These are phyloP conservation scores for Coreoperca whiteheadi DNA, from an alignment of 2,113 vertebrate species.

Conservation along the genomic window DNA sequence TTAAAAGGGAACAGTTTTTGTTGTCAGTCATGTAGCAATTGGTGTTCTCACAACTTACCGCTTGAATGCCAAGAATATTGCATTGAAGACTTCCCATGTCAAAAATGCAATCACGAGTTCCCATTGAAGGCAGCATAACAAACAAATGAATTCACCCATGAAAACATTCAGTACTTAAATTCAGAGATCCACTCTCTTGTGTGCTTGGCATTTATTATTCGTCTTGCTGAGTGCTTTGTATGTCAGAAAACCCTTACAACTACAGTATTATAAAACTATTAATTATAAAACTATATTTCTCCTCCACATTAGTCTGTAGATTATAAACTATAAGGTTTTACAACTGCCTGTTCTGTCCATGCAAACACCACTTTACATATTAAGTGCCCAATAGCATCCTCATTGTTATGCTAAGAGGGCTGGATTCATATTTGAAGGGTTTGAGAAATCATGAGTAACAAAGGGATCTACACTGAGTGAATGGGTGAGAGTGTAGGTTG, in stretches of 20 bases:
- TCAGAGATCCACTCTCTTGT: constrained; percentile 2
- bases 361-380: constrained; percentile 62
- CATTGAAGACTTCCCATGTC: not conserved
- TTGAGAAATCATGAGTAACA: constrained; percentile 76
- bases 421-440: constrained; percentile 61
- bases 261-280: not conserved
- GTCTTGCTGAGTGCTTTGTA: constrained; percentile 14
- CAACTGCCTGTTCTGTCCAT: constrained; percentile 43
- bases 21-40: not conserved
- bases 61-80: not conserved
- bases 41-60: not conserved
- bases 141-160: constrained; percentile 3
- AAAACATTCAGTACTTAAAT: constrained; percentile 15
- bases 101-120: not conserved
- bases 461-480: constrained; percentile 47
- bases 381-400: constrained; percentile 43
- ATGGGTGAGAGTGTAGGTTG: constrained; percentile 45
- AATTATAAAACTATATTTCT: constrained; percentile 7
- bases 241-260: not conserved
- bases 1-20: not conserved
- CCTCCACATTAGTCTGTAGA: not conserved
- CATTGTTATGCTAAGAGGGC: constrained; percentile 73
- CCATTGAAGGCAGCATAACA: not conserved
- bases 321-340: constrained; percentile 18
- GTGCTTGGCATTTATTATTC: constrained; percentile 26